Percentiles rank a stretch among this genome's conserved stretches.
These are phyloP conservation scores for Leptobrachium ailaonicum DNA, from an alignment of 2,113 vertebrate species.

Conservation along the genomic window DNA sequence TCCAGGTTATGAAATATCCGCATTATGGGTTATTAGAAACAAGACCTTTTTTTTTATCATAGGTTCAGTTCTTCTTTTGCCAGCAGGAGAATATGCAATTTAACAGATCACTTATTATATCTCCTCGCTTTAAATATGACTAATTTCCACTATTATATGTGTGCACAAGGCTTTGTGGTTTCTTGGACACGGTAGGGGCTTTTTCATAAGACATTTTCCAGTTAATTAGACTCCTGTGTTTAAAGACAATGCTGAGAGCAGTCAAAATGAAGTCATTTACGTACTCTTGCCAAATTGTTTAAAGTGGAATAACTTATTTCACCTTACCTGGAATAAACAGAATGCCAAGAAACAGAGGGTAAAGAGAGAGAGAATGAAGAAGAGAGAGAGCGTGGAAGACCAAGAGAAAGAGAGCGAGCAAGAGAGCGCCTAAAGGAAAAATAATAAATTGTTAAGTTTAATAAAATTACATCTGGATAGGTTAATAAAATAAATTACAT, in stretches of 20 bases:
- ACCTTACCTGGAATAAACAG: not conserved
- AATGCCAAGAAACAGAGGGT: not conserved
- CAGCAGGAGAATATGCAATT: constrained; percentile 34
- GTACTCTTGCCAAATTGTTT: constrained; percentile 18
- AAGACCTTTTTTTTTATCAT: not conserved
- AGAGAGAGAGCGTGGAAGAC: too few species aligned
- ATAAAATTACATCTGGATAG: too few species aligned
- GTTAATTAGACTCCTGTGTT: constrained; percentile 44
- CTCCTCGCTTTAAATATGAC: constrained; percentile 35
- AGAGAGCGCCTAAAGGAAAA: too few species aligned
- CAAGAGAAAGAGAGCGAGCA: too few species aligned
- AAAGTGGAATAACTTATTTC: constrained; percentile 11
- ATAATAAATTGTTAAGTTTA: too few species aligned
- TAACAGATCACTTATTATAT: constrained; percentile 25
- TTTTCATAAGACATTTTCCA: constrained; percentile 41
- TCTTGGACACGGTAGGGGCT: constrained; percentile 31
- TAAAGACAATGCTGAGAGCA: constrained; percentile 30
- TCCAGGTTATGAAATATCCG: not conserved
- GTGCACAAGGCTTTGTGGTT: constrained; percentile 29
- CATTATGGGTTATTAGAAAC: not conserved
- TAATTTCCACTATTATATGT: constrained; percentile 38
- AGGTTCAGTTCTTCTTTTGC: constrained; percentile 7
- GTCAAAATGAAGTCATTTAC: constrained; percentile 29
- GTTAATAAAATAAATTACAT: too few species aligned
- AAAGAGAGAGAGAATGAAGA: too few species aligned